Conservation (phyloP, 2,113 vertebrate genomes). For the Vanacampus margaritifer region DNA sequence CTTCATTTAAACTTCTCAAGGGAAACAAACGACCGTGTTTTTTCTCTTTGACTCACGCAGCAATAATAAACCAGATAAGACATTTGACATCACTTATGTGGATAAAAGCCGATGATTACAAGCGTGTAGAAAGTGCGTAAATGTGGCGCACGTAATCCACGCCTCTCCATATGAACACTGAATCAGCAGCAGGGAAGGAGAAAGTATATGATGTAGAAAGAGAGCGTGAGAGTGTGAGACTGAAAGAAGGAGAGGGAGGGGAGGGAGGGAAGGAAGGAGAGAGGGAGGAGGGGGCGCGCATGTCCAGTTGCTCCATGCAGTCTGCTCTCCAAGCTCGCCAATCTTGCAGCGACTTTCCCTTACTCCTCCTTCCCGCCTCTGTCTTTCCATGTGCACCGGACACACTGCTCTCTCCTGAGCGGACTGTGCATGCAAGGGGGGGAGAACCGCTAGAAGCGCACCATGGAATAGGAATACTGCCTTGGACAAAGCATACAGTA, state of each 20-base stretch:
- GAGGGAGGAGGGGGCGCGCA: slow-evolving; percentile 71
- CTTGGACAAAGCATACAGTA: slow-evolving; percentile 43
- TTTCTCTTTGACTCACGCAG: background rate
- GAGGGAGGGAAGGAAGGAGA: slow-evolving; percentile 16
- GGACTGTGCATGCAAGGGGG: slow-evolving; percentile 83
- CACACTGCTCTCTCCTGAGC: slow-evolving; percentile 75
- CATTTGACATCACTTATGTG: background rate
- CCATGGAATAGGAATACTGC: slow-evolving; percentile 77
- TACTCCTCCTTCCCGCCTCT: slow-evolving; percentile 46
- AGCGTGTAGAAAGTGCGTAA: background rate
- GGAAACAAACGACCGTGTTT: background rate
- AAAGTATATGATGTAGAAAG: background rate
- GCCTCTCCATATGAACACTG: background rate
- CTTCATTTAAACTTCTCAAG: background rate
- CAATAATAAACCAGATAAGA: background rate
- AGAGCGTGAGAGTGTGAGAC: background rate
- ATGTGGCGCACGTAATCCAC: background rate
- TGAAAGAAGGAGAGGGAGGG: slow-evolving; percentile 4
- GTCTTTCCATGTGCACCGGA: slow-evolving; percentile 80
- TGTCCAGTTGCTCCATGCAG: slow-evolving; percentile 80
- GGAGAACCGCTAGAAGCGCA: slow-evolving; percentile 68
- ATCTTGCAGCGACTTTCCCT: slow-evolving; percentile 73
- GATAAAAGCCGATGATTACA: background rate
- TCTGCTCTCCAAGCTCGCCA: slow-evolving; percentile 71
- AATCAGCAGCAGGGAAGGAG: background rate